phyloP scores from a whole-genome alignment of 2,888 invertebrate species.

The Zaprionus bogoriensis region DNA sequence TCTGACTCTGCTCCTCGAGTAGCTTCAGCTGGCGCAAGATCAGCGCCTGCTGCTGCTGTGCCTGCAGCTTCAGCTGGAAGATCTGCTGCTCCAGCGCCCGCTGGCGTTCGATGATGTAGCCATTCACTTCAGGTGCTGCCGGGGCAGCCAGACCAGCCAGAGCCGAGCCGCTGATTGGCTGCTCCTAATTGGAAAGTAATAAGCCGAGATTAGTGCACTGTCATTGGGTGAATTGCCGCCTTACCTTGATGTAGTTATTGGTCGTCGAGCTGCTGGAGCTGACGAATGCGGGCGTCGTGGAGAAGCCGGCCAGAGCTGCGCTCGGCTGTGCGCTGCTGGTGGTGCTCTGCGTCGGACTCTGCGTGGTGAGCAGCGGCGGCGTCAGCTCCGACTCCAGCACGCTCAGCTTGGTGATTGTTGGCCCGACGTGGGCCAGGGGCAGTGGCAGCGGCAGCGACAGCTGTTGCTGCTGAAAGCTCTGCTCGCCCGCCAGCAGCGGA shows the following conservation, averaged over 20 bases:
- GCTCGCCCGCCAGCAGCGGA: conserved; percentile 85
- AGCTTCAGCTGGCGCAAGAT: conserved; percentile 87
- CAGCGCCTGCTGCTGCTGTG: conserved; percentile 88
- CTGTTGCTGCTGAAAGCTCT: conserved; percentile 30
- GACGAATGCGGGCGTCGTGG: conserved; percentile 60
- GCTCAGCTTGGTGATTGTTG: conserved; percentile 80
- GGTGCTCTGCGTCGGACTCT: conserved; percentile 49
- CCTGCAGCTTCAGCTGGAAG: conserved; percentile 86
- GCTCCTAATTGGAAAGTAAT: conserved; percentile 36
- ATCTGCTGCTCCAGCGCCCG: conserved; percentile 88
- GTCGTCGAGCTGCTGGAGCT: conserved; percentile 46
- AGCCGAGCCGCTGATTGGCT: conserved; percentile 38
- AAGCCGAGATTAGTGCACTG: neutral
- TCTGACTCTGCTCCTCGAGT: conserved; percentile 84
- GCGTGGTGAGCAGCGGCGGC: conserved; percentile 61
- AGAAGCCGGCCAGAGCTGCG: conserved; percentile 32
- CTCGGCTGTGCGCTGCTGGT: conserved; percentile 50
- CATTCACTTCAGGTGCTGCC: conserved; percentile 64
- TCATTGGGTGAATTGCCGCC: conserved; percentile 10
- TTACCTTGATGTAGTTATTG: conserved; percentile 63
- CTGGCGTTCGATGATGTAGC: conserved; percentile 84
- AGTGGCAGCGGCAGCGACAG: conserved; percentile 5
- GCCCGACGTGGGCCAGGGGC: conserved; percentile 65
- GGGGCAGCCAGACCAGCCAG: conserved; percentile 26
- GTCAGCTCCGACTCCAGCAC: conserved; percentile 69